Base-by-base conservation (phyloP, 2,888 invertebrate genomes). In the Gymnoscelis rufifasciata region DNA sequence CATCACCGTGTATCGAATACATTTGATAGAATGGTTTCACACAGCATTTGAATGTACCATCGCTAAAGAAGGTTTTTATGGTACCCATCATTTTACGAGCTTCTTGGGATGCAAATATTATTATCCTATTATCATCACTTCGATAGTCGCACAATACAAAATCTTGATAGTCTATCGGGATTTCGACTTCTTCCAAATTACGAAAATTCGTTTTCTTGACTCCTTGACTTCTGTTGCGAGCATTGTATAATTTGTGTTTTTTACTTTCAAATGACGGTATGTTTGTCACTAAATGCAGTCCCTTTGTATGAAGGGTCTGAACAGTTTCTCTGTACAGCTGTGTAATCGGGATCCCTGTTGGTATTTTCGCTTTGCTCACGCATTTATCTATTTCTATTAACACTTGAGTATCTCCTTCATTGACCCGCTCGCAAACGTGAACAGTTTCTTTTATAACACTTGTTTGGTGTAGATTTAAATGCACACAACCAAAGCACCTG, bases 401-500 rank as follows among this genome's bases (percentile, higher is more conserved):
- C 13, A 31, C 14, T 13, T 31, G 31, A 31, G 14, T 31, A 13
- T 31, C 31, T 31, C 5, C 28, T 28, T 28, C 28, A 28, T 28
- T 31, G 31, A 31, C 14, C 6, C 31, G 31, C 31, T 14, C 31
- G 14, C 31, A 35, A 35, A 35, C 35, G 23, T 35, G 35, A 35
- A 35, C 35, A 35, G 33, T 33, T 33, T 33, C 15, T 33, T 33
- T 33, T 1, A 33, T 15, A 33, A 33, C 15, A 33, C 33, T 33
- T 15, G 33, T 33, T 33, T 15, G 14, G 15, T 33, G 33, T 33
- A 15, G 3, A 33, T 33, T 33, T 33, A 33, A 33, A 33, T 33
- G 33, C 33, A 33, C 33, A 33, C 33, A 33, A 33, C 13, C 33
- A 33, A 33, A 33, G n/a, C n/a, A n/a, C n/a, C n/a, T n/a, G n/a